Base-by-base conservation (phyloP, 2,888 invertebrate species). In the Cryptocephalus primarius region DNA sequence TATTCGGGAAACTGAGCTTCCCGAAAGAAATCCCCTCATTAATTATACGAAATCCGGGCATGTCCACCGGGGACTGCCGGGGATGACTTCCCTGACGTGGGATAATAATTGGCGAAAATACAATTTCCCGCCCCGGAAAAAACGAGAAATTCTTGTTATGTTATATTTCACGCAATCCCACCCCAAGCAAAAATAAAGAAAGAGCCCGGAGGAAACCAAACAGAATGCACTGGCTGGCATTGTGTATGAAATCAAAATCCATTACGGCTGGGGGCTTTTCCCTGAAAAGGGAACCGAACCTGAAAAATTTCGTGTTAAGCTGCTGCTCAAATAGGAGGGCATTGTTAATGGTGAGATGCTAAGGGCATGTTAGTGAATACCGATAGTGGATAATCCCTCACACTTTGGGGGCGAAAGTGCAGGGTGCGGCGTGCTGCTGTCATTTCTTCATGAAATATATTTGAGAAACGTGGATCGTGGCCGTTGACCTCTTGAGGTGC, bases 181-280 rank as follows among this genome's bases (percentile, higher is more conserved):
- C 51, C 49, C 54, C 42, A 38, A 45, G 49, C 56, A 56, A 57
- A 22, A 56, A 59, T 42, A 42, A 42, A 42, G 42, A 42, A 42
- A 8, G 31, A 54, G 50, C 56, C 6, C 22, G 56, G 54, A 53
- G 54, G 55, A 57, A 59, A 59, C 59, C 60, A 58, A 62, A 60
- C 58, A 59, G 46, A 53, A 52, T 52, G 54, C 57, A 60, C 60
- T 61, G 22, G 55, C 55, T 47, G 52, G 58, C 47, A 61, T 62
- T 62, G 62, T 62, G 57, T 59, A 56, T 53, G 53, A 64, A 66
- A 69, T 68, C 67, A 68, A 67, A 68, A 68, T 67, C 67, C 67
- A 68, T 68, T 67, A 67, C 63, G 55, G 52, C 53, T 55, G 57
- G 58, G 58, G 49, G 51, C 50, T 51, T 36, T 36, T 36, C n/a